Evolutionary conservation across 2,888 invertebrate genomes (phyloP).

Genomic region (Caenorhabditis uteleia): DNA sequence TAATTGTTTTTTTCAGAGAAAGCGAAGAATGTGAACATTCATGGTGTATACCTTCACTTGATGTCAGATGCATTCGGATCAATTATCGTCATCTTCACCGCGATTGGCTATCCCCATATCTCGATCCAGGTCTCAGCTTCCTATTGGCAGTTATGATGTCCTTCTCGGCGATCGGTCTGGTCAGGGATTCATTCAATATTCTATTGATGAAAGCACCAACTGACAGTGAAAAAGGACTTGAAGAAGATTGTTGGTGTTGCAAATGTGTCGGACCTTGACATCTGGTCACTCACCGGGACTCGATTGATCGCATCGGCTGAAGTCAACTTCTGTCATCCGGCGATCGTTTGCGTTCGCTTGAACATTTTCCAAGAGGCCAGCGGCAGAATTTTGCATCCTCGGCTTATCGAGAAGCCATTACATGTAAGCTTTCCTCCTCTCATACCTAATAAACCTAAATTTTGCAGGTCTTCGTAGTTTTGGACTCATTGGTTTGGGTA

Average conservation of each 20-base stretch:
- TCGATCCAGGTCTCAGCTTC: conserved; percentile 84
- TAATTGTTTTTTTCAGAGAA: no score
- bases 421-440: no score
- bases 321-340: no score
- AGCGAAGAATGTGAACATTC: conserved; percentile 98
- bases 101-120: conserved; percentile 79
- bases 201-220: conserved; percentile 97
- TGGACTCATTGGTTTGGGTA: no score
- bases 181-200: conserved; percentile 91
- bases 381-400: no score
- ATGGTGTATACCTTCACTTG: conserved; percentile 98
- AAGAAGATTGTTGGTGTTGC: conserved; percentile 71
- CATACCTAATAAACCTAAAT: no score
- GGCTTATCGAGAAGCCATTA: no score
- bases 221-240: conserved; percentile 73
- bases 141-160: conserved; percentile 43
- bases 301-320: conserved; percentile 69
- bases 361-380: no score
- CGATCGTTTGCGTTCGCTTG: no score
- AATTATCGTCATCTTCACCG: conserved; percentile 87
- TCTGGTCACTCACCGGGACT: conserved; percentile 43
- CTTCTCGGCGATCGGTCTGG: conserved; percentile 63
- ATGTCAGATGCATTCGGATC: conserved; percentile 95
- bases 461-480: no score
- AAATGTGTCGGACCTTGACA: conserved; percentile 72